Evolutionary conservation across 2,113 vertebrate species (phyloP), one percentile per base, ranked within the genome.

Genomic region (Kobus ellipsiprymnus): DNA sequence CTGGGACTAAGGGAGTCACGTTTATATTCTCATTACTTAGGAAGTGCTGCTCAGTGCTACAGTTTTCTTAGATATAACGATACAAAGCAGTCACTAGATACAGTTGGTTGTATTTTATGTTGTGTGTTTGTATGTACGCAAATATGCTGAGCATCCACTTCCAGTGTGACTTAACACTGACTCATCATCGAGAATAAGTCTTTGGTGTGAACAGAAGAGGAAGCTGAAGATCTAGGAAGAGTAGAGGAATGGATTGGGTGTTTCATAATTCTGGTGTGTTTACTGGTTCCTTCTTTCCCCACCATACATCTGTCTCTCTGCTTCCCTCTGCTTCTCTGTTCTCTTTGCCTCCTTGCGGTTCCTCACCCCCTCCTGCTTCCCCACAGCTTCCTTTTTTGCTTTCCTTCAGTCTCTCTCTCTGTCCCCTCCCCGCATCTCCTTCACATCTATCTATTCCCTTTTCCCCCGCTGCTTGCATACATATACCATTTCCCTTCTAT

Each of bases 381-480:
- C 40, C 33, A n/a, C 46, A 2, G 33, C 36, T 93, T 81, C 40
- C 33, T 62, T 10, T 48, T 78, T 64, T 87, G 21, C 57, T 33
- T 17, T 48, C 25, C 50, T 52, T 33, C 17, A 2, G 44, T 78
- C n/a, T n/a, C 8, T 52, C 5, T 52, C 52, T 64, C 33, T 19
- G 7, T 14, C 54, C n/a, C 2, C 60, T 33, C 15, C 5, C 17
- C 7, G 46, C 29, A 19, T 67, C 67, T 74, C 25, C 30, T 71
- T 57, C 46, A 30, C 17, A 15, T 60, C 59, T 54, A 1, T 60
- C 2, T 48, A 0, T 50, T 71, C 59, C 9, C 14, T 87, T 62
- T 57, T 55, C 33, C 19, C 46, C 4, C 8, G 0, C 17, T 25
- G 5, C 27, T 21, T 11, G 3, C 5, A 44, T 33, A 29, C 36